phyloP scores from a whole-genome alignment of 2,888 invertebrate genomes.

The Tenthredo amoena region DNA sequence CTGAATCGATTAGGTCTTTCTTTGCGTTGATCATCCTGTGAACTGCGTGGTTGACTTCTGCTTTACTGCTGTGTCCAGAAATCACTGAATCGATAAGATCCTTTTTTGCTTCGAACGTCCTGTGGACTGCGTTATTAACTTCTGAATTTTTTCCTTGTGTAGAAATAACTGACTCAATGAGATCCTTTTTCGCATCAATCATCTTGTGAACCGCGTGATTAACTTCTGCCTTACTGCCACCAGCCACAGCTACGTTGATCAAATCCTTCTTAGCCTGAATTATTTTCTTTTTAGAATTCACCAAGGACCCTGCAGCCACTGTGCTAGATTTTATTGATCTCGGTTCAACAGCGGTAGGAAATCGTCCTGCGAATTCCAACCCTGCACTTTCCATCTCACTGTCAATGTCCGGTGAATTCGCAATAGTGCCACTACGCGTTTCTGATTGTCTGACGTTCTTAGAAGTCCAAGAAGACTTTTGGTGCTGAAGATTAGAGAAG shows the following conservation, averaged over 20 bases:
- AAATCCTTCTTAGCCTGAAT: constrained; percentile 39
- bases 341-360: neutral
- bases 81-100: constrained; percentile 34
- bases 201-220: constrained; percentile 15
- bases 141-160: neutral
- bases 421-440: neutral
- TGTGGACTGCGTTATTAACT: neutral
- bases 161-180: constrained; percentile 20
- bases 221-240: constrained; percentile 13
- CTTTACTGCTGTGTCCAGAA: neutral
- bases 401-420: neutral
- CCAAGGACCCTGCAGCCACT: neutral
- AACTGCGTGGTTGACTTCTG: neutral
- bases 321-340: neutral
- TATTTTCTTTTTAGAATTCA: constrained; percentile 15
- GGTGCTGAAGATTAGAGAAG: neutral
- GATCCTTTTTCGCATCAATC: constrained; percentile 30
- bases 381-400: constrained; percentile 20
- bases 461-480: neutral
- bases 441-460: neutral
- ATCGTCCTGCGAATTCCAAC: neutral
- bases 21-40: constrained; percentile 22
- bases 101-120: neutral
- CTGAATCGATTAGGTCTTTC: constrained; percentile 21
- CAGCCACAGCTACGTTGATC: neutral